Base-by-base conservation (phyloP, 2,888 invertebrate genomes). In the Disparrhopalites patrizii region DNA sequence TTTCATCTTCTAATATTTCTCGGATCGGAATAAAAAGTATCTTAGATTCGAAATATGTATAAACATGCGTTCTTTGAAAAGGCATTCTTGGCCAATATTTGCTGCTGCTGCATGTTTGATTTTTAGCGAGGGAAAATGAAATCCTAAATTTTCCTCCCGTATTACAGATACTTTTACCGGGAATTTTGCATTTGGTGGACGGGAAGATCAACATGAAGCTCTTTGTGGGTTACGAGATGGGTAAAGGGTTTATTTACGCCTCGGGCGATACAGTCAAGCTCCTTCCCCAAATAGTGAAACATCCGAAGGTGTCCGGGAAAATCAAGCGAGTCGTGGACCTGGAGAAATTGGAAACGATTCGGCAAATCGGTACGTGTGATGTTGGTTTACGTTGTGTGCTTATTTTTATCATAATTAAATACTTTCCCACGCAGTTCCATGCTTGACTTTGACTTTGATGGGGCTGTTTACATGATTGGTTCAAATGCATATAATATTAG, bases 161-260 rank as follows among this genome's bases (percentile, higher is more conserved):
- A n/a, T n/a, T 47, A 3, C 40, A 47, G 47, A 47, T 23, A 20
- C 47, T 47, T 10, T 2, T 47, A n/a, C 47, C 23, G 8, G 3
- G 23, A 8, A 47, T 47, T 52, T 8, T 2, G 8, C 13, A 4
- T 3, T n/a, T 4, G 10, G 2, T 52, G 52, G 52, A 52, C 25
- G 13, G 2, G 5, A 25, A 30, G 30, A 15, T 52, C n/a, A 25
- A 52, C 13, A 2, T 3, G 2, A 27, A 30, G 28, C 2, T 52
- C n/a, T 84, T 84, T 1, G 82, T 82, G 68, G 85, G 85, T 1
- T 86, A 84, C 73, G 85, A 86, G 69, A 82, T 86, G 15, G 85
- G 84, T 0, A 83, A 84, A 80, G 85, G 85, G 5, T 85, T 84
- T 68, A 83, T 85, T 5, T 82, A 83, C 0, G 85, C 85, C 0